Evolutionary conservation across 2,113 vertebrate genomes (phyloP).

Genomic region (Euleptes europaea): DNA sequence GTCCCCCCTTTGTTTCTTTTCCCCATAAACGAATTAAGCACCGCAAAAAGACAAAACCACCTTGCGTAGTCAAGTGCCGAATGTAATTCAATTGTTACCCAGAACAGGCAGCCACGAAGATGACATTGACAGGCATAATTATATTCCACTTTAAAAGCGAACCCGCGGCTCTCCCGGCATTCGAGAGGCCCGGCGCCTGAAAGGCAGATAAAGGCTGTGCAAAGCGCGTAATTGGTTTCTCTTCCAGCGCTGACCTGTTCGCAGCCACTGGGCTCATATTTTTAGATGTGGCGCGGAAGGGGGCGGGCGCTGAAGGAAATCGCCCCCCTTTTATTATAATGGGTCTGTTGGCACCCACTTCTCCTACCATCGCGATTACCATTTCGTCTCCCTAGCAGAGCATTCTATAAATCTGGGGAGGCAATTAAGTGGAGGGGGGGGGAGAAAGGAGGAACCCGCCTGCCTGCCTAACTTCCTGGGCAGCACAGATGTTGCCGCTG

Average conservation of each 20-base stretch:
- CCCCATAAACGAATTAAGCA: background rate
- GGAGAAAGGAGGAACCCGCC: no score
- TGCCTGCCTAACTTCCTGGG: background rate
- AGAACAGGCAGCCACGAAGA: constrained; percentile 9
- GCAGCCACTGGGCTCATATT: background rate
- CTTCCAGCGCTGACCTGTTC: background rate
- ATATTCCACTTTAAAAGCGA: constrained; percentile 12
- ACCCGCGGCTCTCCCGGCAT: background rate
- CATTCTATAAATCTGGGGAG: background rate
- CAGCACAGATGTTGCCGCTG: background rate
- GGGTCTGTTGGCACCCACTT: background rate
- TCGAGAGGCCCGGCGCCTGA: background rate
- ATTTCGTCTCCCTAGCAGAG: background rate
- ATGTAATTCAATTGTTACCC: constrained; percentile 37
- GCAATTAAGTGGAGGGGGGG: background rate
- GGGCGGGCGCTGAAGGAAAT: background rate
- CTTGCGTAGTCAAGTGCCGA: constrained; percentile 36
- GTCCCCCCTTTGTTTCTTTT: background rate
- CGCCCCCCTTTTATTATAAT: background rate
- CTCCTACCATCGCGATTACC: background rate
- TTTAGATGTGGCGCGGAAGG: background rate
- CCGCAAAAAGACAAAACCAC: background rate
- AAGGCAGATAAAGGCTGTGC: constrained; percentile 11
- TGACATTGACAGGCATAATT: constrained; percentile 35
- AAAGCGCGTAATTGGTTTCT: constrained; percentile 23